Evolutionary conservation across 2,797 vertebrate genomes (phyloP), one percentile per base, ranked within the genome.

Genomic region (Sebastes aleutianus): DNA sequence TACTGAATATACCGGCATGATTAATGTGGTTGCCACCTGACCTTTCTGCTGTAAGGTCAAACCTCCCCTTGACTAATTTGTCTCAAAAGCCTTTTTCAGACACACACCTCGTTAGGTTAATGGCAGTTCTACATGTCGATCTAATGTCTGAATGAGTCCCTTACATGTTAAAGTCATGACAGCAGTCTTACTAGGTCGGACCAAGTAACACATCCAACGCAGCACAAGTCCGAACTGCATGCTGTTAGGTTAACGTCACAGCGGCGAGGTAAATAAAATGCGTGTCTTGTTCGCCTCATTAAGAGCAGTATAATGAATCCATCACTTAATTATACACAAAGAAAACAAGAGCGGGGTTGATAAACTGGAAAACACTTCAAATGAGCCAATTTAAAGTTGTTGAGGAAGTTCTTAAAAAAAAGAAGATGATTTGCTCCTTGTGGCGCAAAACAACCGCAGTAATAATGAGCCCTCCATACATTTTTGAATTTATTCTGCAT

Each of bases 31-130:
- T 26, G 34, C n/a, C 20, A 6, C 31, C 24, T 70, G 72, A 79
- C 64, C 74, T 71, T 67, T 80, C 64, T 70, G 54, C 29, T 32
- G 16, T 31, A 20, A 58, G 66, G 74, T 59, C 68, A 58, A 62
- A 57, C 64, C 26, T 57, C 64, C 2, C 59, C 47, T 50, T 68
- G 56, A 71, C 56, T 27, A 34, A 27, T 36, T 53, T 50, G 27
- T 72, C 61, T 58, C 13, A 64, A 31, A 76, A 24, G 4, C 32
- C 50, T 3, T 5, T n/a, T 31, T 50, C 36, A 76, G 32, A 68
- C 26, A 26, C n/a, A 5, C 20, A 50, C 20, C 32, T 62, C 4
- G 2, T 82, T 47, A 78, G 5, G 50, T 61, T 57, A 53, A 68
- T 70, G 34, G 27, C 1, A 18, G 20, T 34, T 65, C 65, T 56